phyloP scores from a whole-genome alignment of 37 sponge, comb jelly and placozoan genomes.

The Axinella damicornis region DNA sequence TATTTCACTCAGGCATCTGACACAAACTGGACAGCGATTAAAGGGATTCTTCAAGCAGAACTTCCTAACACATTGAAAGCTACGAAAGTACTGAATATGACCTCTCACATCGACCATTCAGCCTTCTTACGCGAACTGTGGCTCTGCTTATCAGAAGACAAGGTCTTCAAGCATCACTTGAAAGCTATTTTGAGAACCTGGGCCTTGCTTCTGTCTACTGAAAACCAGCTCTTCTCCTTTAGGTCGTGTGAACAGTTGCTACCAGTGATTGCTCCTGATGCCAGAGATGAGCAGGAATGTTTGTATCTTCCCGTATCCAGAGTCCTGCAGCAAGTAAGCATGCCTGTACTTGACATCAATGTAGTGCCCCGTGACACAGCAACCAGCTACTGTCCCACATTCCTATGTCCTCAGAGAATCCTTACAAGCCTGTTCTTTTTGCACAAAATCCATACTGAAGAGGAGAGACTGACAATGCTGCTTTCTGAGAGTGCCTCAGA shows the following conservation, averaged over 20 bases:
- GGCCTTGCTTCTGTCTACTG: slow-evolving; percentile 45
- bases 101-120: background rate
- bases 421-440: slow-evolving; percentile 15
- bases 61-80: slow-evolving; percentile 1
- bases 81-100: background rate
- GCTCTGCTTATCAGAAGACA: slow-evolving; percentile 17
- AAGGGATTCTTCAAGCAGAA: background rate
- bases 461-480: background rate
- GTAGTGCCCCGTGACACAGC: background rate
- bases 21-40: background rate
- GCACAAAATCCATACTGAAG: background rate
- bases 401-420: background rate
- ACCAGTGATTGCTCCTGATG: slow-evolving; percentile 10
- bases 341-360: slow-evolving; percentile 33
- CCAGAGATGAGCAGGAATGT: no score
- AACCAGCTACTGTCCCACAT: slow-evolving; percentile 9
- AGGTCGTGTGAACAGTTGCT: background rate
- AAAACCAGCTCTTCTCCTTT: slow-evolving; percentile 25
- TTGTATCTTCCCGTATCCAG: background rate
- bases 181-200: slow-evolving; percentile 6
- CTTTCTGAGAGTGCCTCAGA: background rate
- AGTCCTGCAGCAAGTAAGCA: background rate
- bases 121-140: background rate
- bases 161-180: slow-evolving; percentile 9
- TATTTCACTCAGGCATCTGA: slow-evolving; percentile 15